Evolutionary conservation across 2,113 vertebrate genomes (phyloP).

Genomic region (Anguilla japonica): DNA sequence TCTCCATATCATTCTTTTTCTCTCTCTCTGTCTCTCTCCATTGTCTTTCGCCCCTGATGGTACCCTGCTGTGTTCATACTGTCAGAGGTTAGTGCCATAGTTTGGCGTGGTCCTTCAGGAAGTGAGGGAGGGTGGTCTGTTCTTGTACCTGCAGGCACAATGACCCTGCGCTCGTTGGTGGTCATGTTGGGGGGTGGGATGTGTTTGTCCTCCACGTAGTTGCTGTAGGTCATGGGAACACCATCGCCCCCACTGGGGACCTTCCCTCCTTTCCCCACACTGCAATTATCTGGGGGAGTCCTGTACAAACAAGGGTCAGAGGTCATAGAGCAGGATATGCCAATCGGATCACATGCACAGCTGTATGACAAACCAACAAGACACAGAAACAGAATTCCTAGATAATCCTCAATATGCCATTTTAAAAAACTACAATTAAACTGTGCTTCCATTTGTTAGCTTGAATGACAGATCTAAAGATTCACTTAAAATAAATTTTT

Average conservation of each 20-base stretch:
- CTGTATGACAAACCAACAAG: neutral
- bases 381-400: neutral
- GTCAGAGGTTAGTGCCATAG: neutral
- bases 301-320: slow-evolving; percentile 54
- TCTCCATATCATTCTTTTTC: too few species aligned
- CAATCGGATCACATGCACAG: neutral
- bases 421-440: neutral
- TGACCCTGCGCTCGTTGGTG: slow-evolving; percentile 82
- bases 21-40: too few species aligned
- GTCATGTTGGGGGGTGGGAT: slow-evolving; percentile 84
- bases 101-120: neutral
- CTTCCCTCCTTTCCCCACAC: slow-evolving; percentile 79
- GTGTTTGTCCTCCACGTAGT: slow-evolving; percentile 85
- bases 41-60: neutral
- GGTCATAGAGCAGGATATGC: neutral
- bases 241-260: slow-evolving; percentile 70
- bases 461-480: neutral
- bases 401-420: neutral
- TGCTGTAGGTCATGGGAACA: slow-evolving; percentile 76
- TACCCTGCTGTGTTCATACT: neutral
- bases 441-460: neutral
- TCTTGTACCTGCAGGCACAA: slow-evolving; percentile 81
- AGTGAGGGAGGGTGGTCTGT: neutral
- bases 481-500: neutral
- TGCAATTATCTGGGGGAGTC: slow-evolving; percentile 81